Conservation (phyloP, 2,113 vertebrate species). For the Oxyruncus cristatus region DNA sequence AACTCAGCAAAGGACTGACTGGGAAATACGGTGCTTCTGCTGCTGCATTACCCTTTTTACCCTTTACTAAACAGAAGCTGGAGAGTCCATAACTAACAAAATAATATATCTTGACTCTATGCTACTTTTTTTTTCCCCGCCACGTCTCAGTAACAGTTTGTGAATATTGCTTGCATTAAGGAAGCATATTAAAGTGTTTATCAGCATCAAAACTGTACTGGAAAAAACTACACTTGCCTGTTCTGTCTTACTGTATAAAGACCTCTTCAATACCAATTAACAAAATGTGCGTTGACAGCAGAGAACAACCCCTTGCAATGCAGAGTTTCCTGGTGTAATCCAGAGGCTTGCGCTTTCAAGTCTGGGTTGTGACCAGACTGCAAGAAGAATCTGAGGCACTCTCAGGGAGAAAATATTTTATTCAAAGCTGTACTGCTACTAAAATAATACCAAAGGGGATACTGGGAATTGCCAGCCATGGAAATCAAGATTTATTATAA, state of each 20-base stretch:
- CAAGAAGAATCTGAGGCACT: neutral
- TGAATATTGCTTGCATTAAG: neutral
- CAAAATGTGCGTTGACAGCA: neutral
- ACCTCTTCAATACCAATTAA: neutral
- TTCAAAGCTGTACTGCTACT: neutral
- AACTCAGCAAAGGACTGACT: neutral
- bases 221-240: neutral
- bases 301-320: neutral
- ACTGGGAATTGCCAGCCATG: constrained; percentile 20
- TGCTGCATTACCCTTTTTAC: neutral
- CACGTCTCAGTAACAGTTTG: neutral
- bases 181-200: neutral
- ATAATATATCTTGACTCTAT: neutral
- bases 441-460: constrained; percentile 14
- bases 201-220: neutral
- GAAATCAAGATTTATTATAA: constrained; percentile 4
- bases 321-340: neutral
- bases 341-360: neutral
- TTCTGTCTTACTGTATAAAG: neutral
- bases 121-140: neutral
- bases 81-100: neutral
- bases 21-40: neutral
- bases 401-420: neutral
- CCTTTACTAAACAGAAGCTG: neutral
- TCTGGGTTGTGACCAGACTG: neutral